Evolutionary conservation across 2,797 vertebrate genomes (phyloP), one percentile per base, ranked within the genome.

Genomic region (Danio aesculapii): DNA sequence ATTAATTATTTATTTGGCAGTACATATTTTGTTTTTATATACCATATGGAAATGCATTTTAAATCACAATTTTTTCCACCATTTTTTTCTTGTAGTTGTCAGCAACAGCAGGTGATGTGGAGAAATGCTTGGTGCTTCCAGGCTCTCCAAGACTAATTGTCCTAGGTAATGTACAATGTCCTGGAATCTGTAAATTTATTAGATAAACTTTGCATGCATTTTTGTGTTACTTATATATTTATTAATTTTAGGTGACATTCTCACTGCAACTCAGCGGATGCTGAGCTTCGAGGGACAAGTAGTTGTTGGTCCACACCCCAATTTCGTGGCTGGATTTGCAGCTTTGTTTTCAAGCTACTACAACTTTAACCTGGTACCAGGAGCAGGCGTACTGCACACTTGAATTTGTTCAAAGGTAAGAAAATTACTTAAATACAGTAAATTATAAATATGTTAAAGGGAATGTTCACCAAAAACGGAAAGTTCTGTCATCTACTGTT

Each of bases 111-210:
- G 73, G 14, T 13, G 47, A 64, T 11, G 44, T 76, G 47, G 73
- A 75, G 12, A 64, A 64, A 8, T 63, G 1, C 30, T 10, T 43
- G 1, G 21, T 21, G 1, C 74, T 44, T 19, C 61, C 61, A 64
- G 61, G 53, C 16, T 64, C 49, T 55, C 75, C 2, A 4, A 77
- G 62, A 77, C 50, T 55, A 2, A 77, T 30, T 53, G 61, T 66
- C 30, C 53, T 76, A 64, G 61, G 61, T 76, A 66, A 14, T 55
- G 41, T 77, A 11, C 6, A 12, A 49, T 41, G 3, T 59, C 7
- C 46, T 41, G 46, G 21, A 19, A 17, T 58, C 11, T 57, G 13
- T 14, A 43, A 39, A 39, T 30, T 6, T 39, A 30, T 39, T 53
- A 7, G 39, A 62, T 62, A 43, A 10, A 41, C 8, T 16, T 63